Conservation (phyloP, 2,113 vertebrate genomes). For the Heliornis fulica region DNA sequence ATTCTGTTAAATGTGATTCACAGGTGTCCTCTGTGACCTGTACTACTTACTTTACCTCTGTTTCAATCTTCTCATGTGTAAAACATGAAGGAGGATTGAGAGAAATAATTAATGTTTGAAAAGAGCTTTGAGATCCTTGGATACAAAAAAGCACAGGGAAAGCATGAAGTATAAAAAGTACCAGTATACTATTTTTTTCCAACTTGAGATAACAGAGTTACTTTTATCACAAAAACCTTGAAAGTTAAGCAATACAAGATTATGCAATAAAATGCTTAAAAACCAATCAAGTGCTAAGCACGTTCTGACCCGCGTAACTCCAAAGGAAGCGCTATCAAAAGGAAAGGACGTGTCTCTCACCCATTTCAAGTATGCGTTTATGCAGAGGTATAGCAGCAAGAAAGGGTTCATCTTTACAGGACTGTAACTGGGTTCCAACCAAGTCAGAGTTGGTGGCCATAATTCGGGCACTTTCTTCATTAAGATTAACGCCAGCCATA, state of each 20-base stretch:
- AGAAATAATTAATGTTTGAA: conserved; percentile 57
- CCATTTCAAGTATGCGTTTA: conserved; percentile 84
- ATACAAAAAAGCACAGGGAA: not conserved
- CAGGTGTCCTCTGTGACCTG: conserved; percentile 61
- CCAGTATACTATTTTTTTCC: not conserved
- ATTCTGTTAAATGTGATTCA: conserved; percentile 18
- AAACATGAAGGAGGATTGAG: conserved; percentile 36
- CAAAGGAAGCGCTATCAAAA: not conserved
- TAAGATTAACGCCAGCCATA: conserved; percentile 87
- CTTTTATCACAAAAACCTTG: conserved; percentile 31
- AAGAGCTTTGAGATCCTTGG: conserved; percentile 43
- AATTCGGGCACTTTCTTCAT: conserved; percentile 86
- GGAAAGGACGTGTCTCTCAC: conserved; percentile 62
- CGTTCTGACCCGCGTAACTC: not conserved
- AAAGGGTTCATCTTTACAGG: conserved; percentile 88
- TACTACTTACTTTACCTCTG: conserved; percentile 52
- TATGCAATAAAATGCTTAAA: not conserved
- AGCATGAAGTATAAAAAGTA: not conserved
- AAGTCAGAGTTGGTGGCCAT: conserved; percentile 85
- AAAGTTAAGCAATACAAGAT: not conserved
- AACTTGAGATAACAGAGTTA: not conserved
- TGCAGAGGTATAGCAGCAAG: conserved; percentile 82
- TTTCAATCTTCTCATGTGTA: conserved; percentile 27
- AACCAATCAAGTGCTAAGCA: not conserved
- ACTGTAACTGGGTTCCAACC: conserved; percentile 83